Percentiles rank a stretch among this genome's conserved stretches.
Conservation (phyloP, 1,140 invertebrate species). For the Brachionus manjavacas region DNA sequence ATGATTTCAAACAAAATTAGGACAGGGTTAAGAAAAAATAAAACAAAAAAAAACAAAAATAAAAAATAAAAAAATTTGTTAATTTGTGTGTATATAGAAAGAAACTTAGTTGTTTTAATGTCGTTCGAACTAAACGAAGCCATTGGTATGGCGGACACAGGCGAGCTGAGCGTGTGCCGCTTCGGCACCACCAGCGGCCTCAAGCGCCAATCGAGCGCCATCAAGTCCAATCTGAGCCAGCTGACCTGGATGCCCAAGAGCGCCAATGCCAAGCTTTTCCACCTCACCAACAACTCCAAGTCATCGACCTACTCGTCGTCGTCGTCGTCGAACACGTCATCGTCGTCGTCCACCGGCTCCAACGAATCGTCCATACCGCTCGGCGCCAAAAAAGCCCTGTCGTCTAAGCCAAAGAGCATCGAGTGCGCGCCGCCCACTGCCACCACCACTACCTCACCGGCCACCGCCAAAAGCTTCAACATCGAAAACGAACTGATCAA, state of each 20-base stretch:
- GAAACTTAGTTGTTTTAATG: background rate
- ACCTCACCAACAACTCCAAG: background rate
- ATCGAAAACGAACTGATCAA: slow-evolving; percentile 39
- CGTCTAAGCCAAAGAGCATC: background rate
- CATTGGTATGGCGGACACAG: background rate
- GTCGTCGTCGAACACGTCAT: slow-evolving; percentile 18
- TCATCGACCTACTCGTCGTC: slow-evolving; percentile 14
- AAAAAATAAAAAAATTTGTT: background rate
- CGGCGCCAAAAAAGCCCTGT: background rate
- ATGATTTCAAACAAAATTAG: background rate
- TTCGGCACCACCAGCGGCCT: background rate
- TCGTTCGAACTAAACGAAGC: slow-evolving; percentile 3
- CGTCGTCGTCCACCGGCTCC: slow-evolving; percentile 1
- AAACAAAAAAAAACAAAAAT: no score
- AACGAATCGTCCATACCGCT: background rate
- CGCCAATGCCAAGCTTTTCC: background rate
- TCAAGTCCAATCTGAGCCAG: background rate
- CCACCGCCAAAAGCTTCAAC: background rate
- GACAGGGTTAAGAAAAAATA: background rate
- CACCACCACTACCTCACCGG: background rate
- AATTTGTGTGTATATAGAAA: background rate
- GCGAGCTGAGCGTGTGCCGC: no score
- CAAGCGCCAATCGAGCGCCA: background rate
- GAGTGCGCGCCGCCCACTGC: background rate
- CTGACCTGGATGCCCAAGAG: background rate